Conservation (phyloP, 2,888 invertebrate genomes). For the Eupelmus urozonus region DNA sequence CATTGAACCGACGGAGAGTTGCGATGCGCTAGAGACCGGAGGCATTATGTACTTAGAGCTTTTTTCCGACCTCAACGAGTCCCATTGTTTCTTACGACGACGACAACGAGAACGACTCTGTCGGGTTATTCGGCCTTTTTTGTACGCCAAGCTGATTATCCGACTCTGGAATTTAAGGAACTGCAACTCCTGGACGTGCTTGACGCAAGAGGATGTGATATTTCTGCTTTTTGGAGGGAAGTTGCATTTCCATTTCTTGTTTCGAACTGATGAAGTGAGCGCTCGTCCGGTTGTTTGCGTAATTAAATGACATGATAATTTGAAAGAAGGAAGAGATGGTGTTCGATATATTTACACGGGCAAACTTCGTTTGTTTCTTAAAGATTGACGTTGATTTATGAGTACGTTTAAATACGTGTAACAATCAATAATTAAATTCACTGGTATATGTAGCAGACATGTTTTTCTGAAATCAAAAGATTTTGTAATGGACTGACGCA, state of each 20-base stretch:
- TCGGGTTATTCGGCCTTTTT: constrained; percentile 23
- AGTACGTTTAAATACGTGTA: not conserved
- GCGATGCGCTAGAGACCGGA: constrained; percentile 37
- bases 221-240: not conserved
- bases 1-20: constrained; percentile 38
- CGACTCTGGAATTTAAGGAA: constrained; percentile 24
- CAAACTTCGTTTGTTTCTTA: no score
- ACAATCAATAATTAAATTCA: not conserved
- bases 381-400: not conserved
- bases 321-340: no score
- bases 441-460: no score
- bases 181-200: constrained; percentile 22
- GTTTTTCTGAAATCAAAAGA: no score
- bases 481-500: no score
- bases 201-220: not conserved
- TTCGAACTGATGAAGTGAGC: not conserved
- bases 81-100: constrained; percentile 54
- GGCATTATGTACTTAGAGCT: constrained; percentile 47
- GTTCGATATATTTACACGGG: no score
- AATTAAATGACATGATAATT: not conserved
- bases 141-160: constrained; percentile 17
- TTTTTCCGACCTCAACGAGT: constrained; percentile 46
- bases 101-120: constrained; percentile 27
- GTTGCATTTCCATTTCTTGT: not conserved
- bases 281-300: no score